Evolutionary conservation across 2,888 invertebrate species (phyloP).

Genomic region (Bugulina stolonifera): DNA sequence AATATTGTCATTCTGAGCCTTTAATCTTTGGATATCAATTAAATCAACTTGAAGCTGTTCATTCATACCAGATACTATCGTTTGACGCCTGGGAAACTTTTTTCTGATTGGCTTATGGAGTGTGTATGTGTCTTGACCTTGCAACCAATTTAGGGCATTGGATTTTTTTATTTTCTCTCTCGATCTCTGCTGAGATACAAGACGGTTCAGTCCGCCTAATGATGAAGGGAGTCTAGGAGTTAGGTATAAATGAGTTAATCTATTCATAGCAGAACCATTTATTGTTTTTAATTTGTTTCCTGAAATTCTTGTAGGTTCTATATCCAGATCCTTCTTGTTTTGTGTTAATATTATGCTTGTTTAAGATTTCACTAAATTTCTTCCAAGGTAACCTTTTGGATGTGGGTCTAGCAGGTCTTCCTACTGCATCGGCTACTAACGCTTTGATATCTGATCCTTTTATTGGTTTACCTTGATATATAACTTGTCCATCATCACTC

Average conservation of each 20-base stretch:
- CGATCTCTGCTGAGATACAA: not conserved
- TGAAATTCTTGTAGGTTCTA: not conserved
- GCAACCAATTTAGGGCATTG: not conserved
- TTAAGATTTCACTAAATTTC: not conserved
- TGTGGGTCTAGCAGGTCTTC: not conserved
- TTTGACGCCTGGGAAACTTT: not conserved
- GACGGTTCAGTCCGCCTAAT: not conserved
- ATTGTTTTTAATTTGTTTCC: not conserved
- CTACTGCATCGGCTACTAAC: not conserved
- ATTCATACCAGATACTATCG: not conserved
- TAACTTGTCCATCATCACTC: not conserved
- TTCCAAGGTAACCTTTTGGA: not conserved
- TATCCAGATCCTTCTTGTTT: not conserved
- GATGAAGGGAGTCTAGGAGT: not conserved
- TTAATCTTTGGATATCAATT: not conserved
- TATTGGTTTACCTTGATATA: not conserved
- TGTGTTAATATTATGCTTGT: not conserved
- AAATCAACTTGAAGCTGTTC: slow-evolving; percentile 7
- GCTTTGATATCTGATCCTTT: not conserved
- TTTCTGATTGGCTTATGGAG: not conserved
- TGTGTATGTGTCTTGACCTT: not conserved
- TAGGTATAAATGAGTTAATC: not conserved
- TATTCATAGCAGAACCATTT: not conserved
- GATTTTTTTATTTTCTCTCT: not conserved
- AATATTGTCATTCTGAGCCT: not conserved